phyloP scores from a whole-genome alignment of 2,888 invertebrate genomes.

The Acleris emargana region DNA sequence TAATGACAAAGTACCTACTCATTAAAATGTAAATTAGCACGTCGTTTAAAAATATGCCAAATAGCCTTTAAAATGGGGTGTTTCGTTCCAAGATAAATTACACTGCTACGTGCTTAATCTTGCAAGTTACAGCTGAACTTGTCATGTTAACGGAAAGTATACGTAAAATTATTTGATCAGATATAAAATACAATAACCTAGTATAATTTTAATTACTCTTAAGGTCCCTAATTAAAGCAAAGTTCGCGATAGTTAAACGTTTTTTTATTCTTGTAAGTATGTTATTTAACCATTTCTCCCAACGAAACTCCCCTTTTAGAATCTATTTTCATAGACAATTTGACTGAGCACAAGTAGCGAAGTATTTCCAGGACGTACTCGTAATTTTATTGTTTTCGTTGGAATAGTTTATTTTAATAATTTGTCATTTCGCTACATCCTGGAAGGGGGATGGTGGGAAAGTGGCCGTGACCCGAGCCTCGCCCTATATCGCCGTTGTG shows the following conservation, averaged over 20 bases:
- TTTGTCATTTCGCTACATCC: constrained; percentile 31
- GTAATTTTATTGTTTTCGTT: constrained; percentile 9
- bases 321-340: constrained; percentile 3
- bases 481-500: constrained; percentile 68
- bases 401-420: constrained; percentile 25
- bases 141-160: not conserved
- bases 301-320: constrained; percentile 12
- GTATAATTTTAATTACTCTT: too few relatives aligned
- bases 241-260: too few relatives aligned
- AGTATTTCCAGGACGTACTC: constrained; percentile 3
- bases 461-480: constrained; percentile 69
- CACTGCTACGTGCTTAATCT: constrained; percentile 5
- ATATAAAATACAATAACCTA: too few relatives aligned
- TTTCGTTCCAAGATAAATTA: constrained; percentile 12
- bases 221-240: too few relatives aligned
- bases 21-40: constrained; percentile 14
- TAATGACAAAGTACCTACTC: constrained; percentile 19
- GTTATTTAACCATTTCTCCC: not conserved
- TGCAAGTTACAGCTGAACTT: not conserved
- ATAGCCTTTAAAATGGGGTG: constrained; percentile 4
- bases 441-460: constrained; percentile 9
- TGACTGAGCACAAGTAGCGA: constrained; percentile 3
- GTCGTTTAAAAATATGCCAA: constrained; percentile 4
- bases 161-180: too few relatives aligned
- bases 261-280: too few relatives aligned